Conservation (phyloP, 2,797 vertebrate species). For the Lophotriccus pileatus region DNA sequence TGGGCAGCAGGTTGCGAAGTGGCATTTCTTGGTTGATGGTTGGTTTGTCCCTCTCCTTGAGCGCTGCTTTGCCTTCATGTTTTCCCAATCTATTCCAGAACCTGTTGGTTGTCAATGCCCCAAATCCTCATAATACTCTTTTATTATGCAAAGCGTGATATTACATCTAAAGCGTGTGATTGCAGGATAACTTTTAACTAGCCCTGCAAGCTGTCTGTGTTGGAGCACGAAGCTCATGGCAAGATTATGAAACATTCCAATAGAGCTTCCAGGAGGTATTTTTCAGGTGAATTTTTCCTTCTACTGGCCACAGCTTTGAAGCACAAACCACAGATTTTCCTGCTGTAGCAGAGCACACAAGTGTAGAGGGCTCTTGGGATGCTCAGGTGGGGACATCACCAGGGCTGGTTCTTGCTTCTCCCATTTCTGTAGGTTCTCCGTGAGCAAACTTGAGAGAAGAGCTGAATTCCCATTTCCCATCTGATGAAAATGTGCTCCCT, state of each 20-base stretch:
- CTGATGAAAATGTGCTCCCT: not conserved
- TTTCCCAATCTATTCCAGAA: not conserved
- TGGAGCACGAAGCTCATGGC: not conserved
- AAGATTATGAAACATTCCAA: not conserved
- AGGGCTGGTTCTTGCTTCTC: not conserved
- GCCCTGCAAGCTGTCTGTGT: not conserved
- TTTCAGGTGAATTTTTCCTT: not conserved
- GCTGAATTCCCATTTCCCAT: not conserved
- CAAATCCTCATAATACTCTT: not conserved
- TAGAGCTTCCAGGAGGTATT: not conserved
- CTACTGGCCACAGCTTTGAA: not conserved
- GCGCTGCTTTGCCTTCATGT: not conserved
- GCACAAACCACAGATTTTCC: not conserved
- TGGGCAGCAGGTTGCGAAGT: not conserved
- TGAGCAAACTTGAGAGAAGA: not conserved
- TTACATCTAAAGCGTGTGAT: not conserved
- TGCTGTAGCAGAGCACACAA: not conserved
- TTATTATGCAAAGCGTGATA: not conserved
- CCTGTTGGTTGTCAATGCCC: not conserved
- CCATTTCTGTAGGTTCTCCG: not conserved
- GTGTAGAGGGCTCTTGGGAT: not conserved
- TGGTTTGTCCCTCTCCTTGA: not conserved
- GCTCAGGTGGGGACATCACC: not conserved
- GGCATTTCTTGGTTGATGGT: not conserved
- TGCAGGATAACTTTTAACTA: not conserved